Evolutionary conservation across 1,140 invertebrate genomes (phyloP).

Genomic region (Bicyclus anynana): DNA sequence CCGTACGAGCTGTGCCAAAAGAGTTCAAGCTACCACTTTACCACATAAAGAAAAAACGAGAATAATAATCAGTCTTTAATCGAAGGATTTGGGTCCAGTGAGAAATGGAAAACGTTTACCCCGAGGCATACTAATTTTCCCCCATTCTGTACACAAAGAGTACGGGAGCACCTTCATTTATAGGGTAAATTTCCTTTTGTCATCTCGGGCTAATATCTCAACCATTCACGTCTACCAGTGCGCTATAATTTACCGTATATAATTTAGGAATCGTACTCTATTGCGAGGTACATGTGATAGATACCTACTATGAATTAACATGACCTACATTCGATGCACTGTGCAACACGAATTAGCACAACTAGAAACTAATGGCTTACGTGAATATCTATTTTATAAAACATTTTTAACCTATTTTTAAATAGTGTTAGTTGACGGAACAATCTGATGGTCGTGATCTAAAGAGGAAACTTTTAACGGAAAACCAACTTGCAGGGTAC

Average conservation of each 20-base stretch:
- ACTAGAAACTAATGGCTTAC: no score
- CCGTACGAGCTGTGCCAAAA: no score
- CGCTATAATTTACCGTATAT: not conserved
- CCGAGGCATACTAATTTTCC: constrained; percentile 27
- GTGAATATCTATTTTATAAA: no score
- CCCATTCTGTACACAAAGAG: constrained; percentile 23
- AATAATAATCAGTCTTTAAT: constrained; percentile 5
- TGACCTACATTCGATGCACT: no score
- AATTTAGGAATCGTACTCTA: not conserved
- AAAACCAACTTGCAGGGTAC: no score
- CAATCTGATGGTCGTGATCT: no score
- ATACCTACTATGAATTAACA: not conserved
- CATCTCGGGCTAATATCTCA: constrained; percentile 33
- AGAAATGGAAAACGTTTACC: constrained; percentile 24
- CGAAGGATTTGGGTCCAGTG: constrained; percentile 13
- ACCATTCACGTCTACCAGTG: constrained; percentile 21
- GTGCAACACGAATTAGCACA: no score
- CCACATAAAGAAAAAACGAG: no score
- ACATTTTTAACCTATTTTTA: no score
- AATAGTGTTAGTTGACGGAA: no score
- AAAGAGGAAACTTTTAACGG: no score
- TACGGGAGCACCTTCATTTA: constrained; percentile 31
- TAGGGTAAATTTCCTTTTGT: constrained; percentile 30
- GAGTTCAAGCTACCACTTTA: no score
- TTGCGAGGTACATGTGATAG: not conserved